phyloP scores from a whole-genome alignment of 2,888 invertebrate species.

The Meiosimyza platycephala region DNA sequence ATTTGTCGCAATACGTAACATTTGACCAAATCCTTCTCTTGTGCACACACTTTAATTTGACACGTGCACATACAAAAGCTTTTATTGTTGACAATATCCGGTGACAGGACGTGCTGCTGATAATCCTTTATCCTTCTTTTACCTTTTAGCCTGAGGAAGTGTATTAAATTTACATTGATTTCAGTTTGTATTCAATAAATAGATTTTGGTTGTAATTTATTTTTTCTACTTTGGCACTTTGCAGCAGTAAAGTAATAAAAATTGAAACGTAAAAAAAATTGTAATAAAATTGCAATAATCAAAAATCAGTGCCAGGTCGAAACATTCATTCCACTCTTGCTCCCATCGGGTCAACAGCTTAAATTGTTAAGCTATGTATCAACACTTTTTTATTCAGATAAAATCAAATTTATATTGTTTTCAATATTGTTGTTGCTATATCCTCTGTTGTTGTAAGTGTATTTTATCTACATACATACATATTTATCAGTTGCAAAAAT shows the following conservation, averaged over 20 bases:
- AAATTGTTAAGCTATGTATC: slow-evolving; percentile 23
- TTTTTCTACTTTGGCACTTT: too few species aligned
- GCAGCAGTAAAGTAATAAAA: background rate
- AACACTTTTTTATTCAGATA: slow-evolving; percentile 26
- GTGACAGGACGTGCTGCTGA: too few species aligned
- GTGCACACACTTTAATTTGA: too few species aligned
- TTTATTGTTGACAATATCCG: too few species aligned
- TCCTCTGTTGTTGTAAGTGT: background rate
- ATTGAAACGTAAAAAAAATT: background rate
- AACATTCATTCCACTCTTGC: background rate
- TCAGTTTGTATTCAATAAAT: background rate
- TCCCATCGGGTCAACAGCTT: slow-evolving; percentile 19
- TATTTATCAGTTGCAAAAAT: slow-evolving; percentile 17
- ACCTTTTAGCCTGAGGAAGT: background rate
- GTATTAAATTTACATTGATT: slow-evolving; percentile 24
- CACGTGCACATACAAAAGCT: too few species aligned
- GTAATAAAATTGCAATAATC: slow-evolving; percentile 8
- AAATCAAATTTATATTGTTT: slow-evolving; percentile 24
- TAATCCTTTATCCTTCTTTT: too few species aligned
- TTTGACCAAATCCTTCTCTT: too few species aligned
- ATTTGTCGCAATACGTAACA: too few species aligned
- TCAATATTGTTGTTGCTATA: slow-evolving; percentile 2
- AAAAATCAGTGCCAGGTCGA: slow-evolving; percentile 1
- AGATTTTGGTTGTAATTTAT: background rate
- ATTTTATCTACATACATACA: background rate